Percentiles rank a stretch among this genome's conserved stretches.
Evolutionary conservation across 2,113 vertebrate genomes (phyloP).

Genomic region (Festucalex cinctus): DNA sequence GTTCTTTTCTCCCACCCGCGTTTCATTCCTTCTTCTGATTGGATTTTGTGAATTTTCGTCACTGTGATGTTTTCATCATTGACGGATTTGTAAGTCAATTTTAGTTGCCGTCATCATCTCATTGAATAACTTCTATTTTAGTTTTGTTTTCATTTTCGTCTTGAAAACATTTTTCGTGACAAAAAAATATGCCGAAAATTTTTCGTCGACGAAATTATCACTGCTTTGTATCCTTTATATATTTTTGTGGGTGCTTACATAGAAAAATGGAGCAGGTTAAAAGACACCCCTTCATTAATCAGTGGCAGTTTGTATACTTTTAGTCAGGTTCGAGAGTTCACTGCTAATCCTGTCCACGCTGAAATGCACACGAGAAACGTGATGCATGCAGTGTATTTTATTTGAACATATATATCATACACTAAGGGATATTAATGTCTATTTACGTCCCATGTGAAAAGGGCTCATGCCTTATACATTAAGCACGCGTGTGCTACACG

Average conservation of each 20-base stretch:
- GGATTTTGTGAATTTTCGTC: too few species aligned
- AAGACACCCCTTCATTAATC: not conserved
- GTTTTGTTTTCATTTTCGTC: too few species aligned
- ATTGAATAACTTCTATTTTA: too few species aligned
- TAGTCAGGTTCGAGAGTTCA: slow-evolving; percentile 52
- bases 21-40: too few species aligned
- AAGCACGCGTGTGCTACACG: slow-evolving; percentile 26
- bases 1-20: too few species aligned
- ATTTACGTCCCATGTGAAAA: slow-evolving; percentile 35
- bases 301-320: slow-evolving; percentile 11
- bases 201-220: too few species aligned
- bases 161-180: too few species aligned
- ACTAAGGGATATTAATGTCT: slow-evolving; percentile 15
- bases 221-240: not conserved
- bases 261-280: not conserved
- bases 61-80: too few species aligned
- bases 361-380: slow-evolving; percentile 63
- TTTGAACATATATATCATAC: slow-evolving; percentile 15
- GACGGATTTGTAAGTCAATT: too few species aligned
- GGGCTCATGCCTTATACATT: slow-evolving; percentile 20
- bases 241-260: not conserved
- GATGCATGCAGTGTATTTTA: slow-evolving; percentile 35
- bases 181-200: too few species aligned
- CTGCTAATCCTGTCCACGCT: slow-evolving; percentile 61
- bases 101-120: too few species aligned